Evolutionary conservation across 1,140 invertebrate genomes (phyloP), one percentile per base, ranked within the genome.

Genomic region (Drosophila ironensis): DNA sequence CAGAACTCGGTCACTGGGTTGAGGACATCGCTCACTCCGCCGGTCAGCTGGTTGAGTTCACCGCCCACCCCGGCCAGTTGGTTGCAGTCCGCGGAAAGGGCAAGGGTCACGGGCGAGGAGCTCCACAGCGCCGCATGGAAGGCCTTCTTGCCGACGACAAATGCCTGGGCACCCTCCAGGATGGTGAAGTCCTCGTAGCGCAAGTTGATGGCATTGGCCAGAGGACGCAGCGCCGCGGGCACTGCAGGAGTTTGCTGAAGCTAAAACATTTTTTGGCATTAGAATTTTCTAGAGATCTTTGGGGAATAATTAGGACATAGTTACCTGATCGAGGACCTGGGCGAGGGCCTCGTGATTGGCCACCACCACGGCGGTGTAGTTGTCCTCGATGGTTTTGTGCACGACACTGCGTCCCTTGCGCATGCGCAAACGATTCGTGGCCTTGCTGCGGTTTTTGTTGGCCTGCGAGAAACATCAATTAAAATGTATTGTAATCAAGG

Each of bases 291-390:
- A 3, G 25, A 33, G 4, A 5, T 12, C 4, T 12, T 4, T 11
- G 28, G n/a, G 3, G 2, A 30, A 12, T 33, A n/a, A n/a, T n/a
- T n/a, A n/a, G n/a, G 30, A 1, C 30, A 33, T n/a, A 2, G 64
- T 89, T 92, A 96, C 95, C 92, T 96, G 95, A 88, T 96, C 95
- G 38, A 96, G 91, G 75, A 97, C 93, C 91, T 96, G 95, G 22
- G 95, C 94, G 0, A 97, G 91, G 2, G 96, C 95, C 90, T 96
- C 95, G 81, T 96, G 95, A 91, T 97, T 97, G 25, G 96, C 95
- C n/a, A 96, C 94, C 28, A 96, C 93, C 1, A 97, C 95, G 30
- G 96, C 95, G 1, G 95, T 95, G 81, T 97, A 97, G 90, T 96
- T 96, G 76, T 96, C 95, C 87, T 97, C 95, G 22, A 97, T 91